Evolutionary conservation across 92 coral and sea anemone genomes (phyloP).

Genomic region (Meandrina meandrites): DNA sequence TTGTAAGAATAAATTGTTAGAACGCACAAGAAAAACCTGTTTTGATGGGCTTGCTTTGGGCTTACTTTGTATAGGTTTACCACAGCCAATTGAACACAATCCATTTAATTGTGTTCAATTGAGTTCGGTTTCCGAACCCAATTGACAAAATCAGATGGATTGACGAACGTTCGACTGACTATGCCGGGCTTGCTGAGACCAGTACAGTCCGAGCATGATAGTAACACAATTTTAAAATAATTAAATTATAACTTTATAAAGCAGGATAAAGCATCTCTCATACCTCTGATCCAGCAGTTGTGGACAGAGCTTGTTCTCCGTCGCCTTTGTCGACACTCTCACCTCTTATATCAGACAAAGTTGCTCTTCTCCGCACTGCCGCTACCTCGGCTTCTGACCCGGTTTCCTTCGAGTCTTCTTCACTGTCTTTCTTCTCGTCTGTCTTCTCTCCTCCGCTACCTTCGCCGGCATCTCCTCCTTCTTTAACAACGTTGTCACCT

Average conservation of each 20-base stretch:
- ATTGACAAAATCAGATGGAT: too few species aligned
- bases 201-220: background rate
- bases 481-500: constrained; percentile 16
- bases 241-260: background rate
- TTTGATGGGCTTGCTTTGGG: too few species aligned
- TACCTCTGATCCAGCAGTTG: constrained; percentile 32
- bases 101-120: too few species aligned
- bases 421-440: constrained; percentile 35
- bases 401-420: constrained; percentile 22
- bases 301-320: background rate
- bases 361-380: constrained; percentile 66
- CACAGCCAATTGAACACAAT: too few species aligned
- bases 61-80: too few species aligned
- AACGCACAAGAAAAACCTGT: too few species aligned
- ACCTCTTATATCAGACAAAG: constrained; percentile 72
- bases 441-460: constrained; percentile 45
- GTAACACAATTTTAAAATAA: background rate
- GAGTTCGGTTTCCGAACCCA: too few species aligned
- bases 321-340: constrained; percentile 65
- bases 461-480: constrained; percentile 5
- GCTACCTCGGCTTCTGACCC: constrained; percentile 15
- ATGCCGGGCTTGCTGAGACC: too few species aligned
- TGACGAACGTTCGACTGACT: too few species aligned
- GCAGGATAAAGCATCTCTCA: background rate
- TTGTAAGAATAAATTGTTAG: too few species aligned